phyloP scores from a whole-genome alignment of 2,797 vertebrate genomes.

The Megalops cyprinoides region DNA sequence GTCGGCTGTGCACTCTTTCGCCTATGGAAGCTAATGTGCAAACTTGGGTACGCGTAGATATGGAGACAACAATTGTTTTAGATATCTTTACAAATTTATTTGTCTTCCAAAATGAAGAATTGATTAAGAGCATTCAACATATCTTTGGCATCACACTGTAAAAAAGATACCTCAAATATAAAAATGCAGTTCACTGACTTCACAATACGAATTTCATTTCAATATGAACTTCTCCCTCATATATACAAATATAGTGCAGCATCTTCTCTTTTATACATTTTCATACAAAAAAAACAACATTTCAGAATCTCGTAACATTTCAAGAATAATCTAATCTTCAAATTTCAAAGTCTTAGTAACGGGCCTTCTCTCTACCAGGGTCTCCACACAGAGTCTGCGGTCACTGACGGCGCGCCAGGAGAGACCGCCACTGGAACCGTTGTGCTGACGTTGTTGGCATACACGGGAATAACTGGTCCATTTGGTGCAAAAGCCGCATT shows the following conservation, averaged over 20 bases:
- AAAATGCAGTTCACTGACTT: conserved; percentile 89
- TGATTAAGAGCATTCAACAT: conserved; percentile 83
- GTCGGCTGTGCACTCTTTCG: not conserved
- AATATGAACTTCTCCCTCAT: conserved; percentile 94
- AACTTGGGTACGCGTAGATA: not conserved
- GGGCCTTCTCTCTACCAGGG: conserved; percentile 83
- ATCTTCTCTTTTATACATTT: conserved; percentile 77
- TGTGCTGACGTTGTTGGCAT: conserved; percentile 77
- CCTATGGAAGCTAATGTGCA: not conserved
- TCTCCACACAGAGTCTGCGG: conserved; percentile 93
- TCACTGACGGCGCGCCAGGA: conserved; percentile 83
- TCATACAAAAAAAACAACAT: conserved; percentile 56
- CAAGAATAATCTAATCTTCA: conserved; percentile 60
- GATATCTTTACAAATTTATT: conserved; percentile 78
- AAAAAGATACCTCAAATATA: conserved; percentile 83
- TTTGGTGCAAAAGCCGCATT: conserved; percentile 87
- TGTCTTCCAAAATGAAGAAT: conserved; percentile 89
- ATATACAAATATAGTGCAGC: conserved; percentile 94
- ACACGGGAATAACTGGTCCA: conserved; percentile 89
- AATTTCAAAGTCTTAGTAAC: conserved; percentile 51
- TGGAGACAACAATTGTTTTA: conserved; percentile 38
- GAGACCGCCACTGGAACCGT: conserved; percentile 77
- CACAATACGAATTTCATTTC: conserved; percentile 94
- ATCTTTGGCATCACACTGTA: conserved; percentile 94
- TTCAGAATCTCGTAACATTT: conserved; percentile 60